phyloP scores from a whole-genome alignment of 2,113 vertebrate genomes.

The Spea bombifrons region DNA sequence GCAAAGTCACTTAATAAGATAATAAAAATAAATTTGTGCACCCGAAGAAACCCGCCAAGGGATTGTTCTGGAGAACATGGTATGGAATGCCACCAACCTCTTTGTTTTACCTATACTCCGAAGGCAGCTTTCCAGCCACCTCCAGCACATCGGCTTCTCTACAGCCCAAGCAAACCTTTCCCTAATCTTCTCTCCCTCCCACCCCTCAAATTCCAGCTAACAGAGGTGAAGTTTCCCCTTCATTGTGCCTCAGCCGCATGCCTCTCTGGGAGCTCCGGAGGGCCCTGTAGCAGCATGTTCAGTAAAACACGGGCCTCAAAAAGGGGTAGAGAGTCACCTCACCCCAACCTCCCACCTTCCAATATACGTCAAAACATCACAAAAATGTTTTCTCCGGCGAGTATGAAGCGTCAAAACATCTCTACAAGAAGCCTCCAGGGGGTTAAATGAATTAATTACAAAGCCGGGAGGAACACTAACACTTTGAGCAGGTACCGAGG shows the following conservation, averaged over 20 bases:
- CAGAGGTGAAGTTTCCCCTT: conserved; percentile 37
- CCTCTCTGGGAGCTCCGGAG: conserved; percentile 38
- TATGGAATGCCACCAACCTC: background rate
- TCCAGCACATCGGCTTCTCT: background rate
- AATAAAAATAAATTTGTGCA: too few relatives aligned
- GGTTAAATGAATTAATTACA: background rate
- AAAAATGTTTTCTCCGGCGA: background rate
- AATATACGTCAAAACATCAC: conserved; percentile 25
- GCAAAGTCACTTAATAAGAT: too few relatives aligned
- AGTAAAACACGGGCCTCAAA: conserved; percentile 20
- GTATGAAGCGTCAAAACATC: conserved; percentile 16
- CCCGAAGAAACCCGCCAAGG: too few relatives aligned
- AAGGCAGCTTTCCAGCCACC: background rate
- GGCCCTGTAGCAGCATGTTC: conserved; percentile 41
- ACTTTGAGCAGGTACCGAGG: background rate
- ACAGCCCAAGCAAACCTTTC: background rate
- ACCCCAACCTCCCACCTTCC: conserved; percentile 7
- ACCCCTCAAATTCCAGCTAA: conserved; percentile 29
- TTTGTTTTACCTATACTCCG: background rate
- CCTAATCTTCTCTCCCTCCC: background rate
- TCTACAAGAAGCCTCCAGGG: background rate
- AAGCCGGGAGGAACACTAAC: background rate
- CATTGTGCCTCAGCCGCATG: conserved; percentile 30
- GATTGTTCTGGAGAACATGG: too few relatives aligned
- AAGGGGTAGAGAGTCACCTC: conserved; percentile 33